These are phyloP conservation scores for Choloepus hoffmanni DNA, from an alignment of 2,113 vertebrate genomes.

Conservation along the genomic window DNA sequence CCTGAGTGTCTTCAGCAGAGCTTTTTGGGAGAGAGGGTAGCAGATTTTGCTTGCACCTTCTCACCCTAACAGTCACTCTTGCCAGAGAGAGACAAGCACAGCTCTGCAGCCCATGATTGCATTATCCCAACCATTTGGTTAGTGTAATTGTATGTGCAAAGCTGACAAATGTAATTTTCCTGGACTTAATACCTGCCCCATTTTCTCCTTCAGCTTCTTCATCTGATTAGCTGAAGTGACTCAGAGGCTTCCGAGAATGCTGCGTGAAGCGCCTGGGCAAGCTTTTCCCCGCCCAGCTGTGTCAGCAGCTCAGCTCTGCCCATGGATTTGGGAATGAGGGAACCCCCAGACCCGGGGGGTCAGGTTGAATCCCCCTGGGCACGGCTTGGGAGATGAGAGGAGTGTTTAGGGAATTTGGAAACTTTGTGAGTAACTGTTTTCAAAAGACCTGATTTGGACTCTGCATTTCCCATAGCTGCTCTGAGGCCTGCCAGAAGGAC, in stretches of 20 bases:
- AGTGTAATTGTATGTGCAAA: slow-evolving; percentile 87
- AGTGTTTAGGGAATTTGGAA: neutral
- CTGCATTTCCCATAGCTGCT: neutral
- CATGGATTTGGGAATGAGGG: neutral
- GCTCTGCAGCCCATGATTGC: slow-evolving; percentile 81
- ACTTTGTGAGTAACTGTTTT: neutral
- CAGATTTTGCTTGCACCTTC: neutral
- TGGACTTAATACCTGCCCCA: slow-evolving; percentile 83
- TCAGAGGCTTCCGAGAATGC: slow-evolving; percentile 85
- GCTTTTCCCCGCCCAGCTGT: neutral
- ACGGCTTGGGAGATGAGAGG: neutral
- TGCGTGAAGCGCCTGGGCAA: slow-evolving; percentile 33
- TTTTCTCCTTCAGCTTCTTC: slow-evolving; percentile 86
- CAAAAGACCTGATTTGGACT: neutral
- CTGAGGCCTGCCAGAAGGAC: neutral
- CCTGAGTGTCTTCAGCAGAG: slow-evolving; percentile 39
- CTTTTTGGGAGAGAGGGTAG: neutral
- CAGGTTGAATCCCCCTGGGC: neutral
- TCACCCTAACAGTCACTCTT: slow-evolving; percentile 75
- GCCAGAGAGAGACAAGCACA: slow-evolving; percentile 71
- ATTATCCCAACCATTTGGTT: slow-evolving; percentile 87
- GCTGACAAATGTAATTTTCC: slow-evolving; percentile 87
- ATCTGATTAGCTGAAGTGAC: slow-evolving; percentile 87
- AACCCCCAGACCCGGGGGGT: neutral
- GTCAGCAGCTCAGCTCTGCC: neutral